Percentiles rank a stretch among this genome's conserved stretches.
Conservation (phyloP, 2,888 invertebrate genomes). For the Formica aserva region DNA sequence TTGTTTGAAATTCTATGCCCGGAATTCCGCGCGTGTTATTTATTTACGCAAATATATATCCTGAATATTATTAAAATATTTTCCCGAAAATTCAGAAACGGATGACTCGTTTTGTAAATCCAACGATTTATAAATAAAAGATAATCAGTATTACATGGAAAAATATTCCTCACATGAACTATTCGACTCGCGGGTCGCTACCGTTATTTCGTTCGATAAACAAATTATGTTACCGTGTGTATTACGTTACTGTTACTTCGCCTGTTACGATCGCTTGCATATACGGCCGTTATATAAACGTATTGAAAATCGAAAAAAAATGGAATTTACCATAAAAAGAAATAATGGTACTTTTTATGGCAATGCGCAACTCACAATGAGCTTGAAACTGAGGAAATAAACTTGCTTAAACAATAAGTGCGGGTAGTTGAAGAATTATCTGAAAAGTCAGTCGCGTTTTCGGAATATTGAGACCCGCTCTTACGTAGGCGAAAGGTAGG, state of each 20-base stretch:
- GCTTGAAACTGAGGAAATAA: slow-evolving; percentile 3
- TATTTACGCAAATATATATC: slow-evolving; percentile 16
- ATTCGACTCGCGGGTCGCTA: slow-evolving; percentile 25
- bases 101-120: slow-evolving; percentile 60
- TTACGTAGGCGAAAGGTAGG: slow-evolving; percentile 59
- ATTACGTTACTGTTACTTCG: slow-evolving; percentile 34
- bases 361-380: neutral
- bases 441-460: slow-evolving; percentile 9
- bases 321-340: slow-evolving; percentile 2
- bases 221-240: slow-evolving; percentile 26
- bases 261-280: neutral
- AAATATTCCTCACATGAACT: slow-evolving; percentile 28
- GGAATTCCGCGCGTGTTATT: neutral
- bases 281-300: neutral
- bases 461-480: neutral
- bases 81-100: slow-evolving; percentile 31
- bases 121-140: slow-evolving; percentile 56
- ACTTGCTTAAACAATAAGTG: neutral
- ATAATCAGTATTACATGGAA: slow-evolving; percentile 39
- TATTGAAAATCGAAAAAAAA: slow-evolving; percentile 24
- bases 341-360: slow-evolving; percentile 7
- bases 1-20: neutral
- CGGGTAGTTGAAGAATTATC: neutral
- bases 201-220: slow-evolving; percentile 34
- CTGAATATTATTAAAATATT: slow-evolving; percentile 40